Percentiles rank a stretch among this genome's conserved stretches.
Evolutionary conservation across 1,140 invertebrate species (phyloP).

Genomic region (Brachionus manjavacas): DNA sequence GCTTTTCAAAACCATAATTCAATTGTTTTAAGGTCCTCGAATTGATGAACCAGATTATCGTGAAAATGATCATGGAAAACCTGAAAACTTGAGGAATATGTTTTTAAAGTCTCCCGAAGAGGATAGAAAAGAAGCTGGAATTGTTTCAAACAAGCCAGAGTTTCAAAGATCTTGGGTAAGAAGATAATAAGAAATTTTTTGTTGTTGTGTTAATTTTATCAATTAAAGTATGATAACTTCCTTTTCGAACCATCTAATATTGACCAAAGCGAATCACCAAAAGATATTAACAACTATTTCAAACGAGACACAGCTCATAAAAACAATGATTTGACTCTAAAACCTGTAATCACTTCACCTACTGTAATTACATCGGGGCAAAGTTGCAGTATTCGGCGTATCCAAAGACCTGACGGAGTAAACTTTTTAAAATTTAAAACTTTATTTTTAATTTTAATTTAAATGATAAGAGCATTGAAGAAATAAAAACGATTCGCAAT

Average conservation of each 20-base stretch:
- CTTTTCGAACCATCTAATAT: not conserved
- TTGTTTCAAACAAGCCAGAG: not conserved
- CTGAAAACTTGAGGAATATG: not conserved
- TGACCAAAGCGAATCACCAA: not conserved
- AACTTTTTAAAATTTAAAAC: not conserved
- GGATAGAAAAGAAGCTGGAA: not conserved
- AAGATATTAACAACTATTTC: not conserved
- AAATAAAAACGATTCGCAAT: conserved; percentile 34
- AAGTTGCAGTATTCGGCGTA: conserved; percentile 9
- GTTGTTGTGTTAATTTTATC: not conserved
- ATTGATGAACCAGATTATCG: not conserved
- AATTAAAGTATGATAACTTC: not conserved
- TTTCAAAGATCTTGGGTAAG: not conserved
- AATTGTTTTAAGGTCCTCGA: not conserved
- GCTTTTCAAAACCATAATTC: not conserved
- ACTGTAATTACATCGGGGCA: not conserved
- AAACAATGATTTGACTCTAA: not conserved
- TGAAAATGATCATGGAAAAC: not conserved
- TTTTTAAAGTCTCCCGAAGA: conserved; percentile 22
- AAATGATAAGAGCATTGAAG: not conserved
- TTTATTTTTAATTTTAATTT: not conserved
- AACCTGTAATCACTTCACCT: not conserved
- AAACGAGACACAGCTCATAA: not conserved
- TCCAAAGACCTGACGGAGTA: conserved; percentile 41
- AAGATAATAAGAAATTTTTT: not conserved